Evolutionary conservation across 1,140 invertebrate species (phyloP).

Genomic region (Leptinotarsa lineolata): DNA sequence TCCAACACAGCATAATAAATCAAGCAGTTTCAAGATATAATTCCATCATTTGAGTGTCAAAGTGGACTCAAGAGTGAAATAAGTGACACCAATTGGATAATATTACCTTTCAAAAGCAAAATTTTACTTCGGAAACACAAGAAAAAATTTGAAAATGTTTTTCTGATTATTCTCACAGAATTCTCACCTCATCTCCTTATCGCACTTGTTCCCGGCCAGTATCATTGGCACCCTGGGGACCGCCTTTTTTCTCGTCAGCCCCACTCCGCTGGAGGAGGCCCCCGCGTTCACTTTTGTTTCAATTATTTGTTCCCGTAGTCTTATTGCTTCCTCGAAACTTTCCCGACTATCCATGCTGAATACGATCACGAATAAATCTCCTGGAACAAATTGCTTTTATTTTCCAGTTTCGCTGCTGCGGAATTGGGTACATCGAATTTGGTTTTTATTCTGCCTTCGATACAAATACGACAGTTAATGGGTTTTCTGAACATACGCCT

Average conservation of each 20-base stretch:
- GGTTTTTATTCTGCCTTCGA: background rate
- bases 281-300: constrained; percentile 75
- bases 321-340: constrained; percentile 81
- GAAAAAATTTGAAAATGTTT: too few species aligned
- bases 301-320: constrained; percentile 79
- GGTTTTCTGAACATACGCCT: too few species aligned
- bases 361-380: constrained; percentile 83
- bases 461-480: too few species aligned
- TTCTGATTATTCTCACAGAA: too few species aligned
- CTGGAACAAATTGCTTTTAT: constrained; percentile 55
- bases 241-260: constrained; percentile 62
- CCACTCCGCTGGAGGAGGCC: constrained; percentile 57
- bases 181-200: constrained; percentile 70
- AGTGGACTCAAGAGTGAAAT: too few species aligned
- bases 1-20: too few species aligned
- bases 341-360: constrained; percentile 85
- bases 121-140: too few species aligned
- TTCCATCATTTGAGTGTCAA: too few species aligned
- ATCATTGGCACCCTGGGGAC: constrained; percentile 76
- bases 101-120: too few species aligned
- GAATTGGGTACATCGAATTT: background rate
- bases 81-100: too few species aligned
- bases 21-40: too few species aligned
- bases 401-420: background rate
- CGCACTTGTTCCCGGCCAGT: constrained; percentile 82